Evolutionary conservation across 2,888 invertebrate species (phyloP), one percentile per base, ranked within the genome.

Genomic region (Eremobia ochroleuca): DNA sequence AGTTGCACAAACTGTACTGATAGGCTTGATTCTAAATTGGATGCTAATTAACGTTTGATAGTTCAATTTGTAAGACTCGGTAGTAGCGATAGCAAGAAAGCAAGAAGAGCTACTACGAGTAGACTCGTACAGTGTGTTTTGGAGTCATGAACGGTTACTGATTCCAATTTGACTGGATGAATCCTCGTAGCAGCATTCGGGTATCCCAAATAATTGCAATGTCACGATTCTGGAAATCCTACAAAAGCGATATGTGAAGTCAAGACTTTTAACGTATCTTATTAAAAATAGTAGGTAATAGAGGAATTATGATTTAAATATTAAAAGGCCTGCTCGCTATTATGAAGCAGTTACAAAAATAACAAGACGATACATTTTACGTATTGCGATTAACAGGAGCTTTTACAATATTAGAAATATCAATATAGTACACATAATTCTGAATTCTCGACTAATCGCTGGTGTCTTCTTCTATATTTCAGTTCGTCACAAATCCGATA

Each of bases 1-100:
- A 28, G 13, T 52, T 61, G 40, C 52, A 49, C 69, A 66, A 77
- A 77, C 61, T 37, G 37, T 34, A n/a, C 34, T 31, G 68, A 65
- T 75, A 71, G 49, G 40, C 28, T 46, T 34, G 52, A 28, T 40
- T 55, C n/a, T 74, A 70, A 58, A 49, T 67, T 66, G 28, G n/a
- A 52, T 62, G 40, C 37, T 81, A 74, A 81, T 81, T 74, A 81
- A 49, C 18, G 18, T 21, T 28, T 21, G 65, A 81, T 79, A 28
- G 52, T 21, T 49, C 64, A 80, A 69, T 80, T 79, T 82, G 79
- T 82, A 67, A 37, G 40, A 49, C 28, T 21, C 25, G n/a, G 64
- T 8, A 31, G 70, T 21, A 15, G 49, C 21, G 62, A 58, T 64
- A 68, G 15, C 25, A 0, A 28, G 31, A 21, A 46, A 31, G n/a